phyloP scores from a whole-genome alignment of 30 jellyfish, hydroid and myxozoan genomes.

The Cassiopea xamachana region DNA sequence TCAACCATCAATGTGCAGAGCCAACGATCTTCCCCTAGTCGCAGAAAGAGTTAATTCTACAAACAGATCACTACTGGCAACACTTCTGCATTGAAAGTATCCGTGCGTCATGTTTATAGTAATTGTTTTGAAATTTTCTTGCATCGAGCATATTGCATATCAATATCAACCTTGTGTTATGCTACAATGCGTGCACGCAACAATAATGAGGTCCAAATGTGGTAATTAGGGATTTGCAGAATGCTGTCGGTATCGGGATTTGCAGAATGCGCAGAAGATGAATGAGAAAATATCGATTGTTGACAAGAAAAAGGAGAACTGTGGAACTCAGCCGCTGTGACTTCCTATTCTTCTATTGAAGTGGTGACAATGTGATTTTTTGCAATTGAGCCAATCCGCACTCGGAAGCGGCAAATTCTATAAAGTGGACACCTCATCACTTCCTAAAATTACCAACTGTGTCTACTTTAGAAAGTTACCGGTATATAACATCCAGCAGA shows the following conservation, averaged over 20 bases:
- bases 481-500: background rate
- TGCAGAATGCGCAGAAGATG: no score
- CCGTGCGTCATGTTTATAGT: background rate
- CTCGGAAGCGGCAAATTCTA: no score
- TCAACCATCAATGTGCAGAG: slow-evolving; percentile 95
- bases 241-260: background rate
- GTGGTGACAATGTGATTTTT: no score
- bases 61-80: background rate
- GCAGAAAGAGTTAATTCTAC: background rate
- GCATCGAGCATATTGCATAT: background rate
- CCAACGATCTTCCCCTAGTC: slow-evolving; percentile 97
- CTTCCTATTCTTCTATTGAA: no score
- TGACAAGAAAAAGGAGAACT: no score
- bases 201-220: background rate
- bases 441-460: no score
- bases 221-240: background rate
- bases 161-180: background rate
- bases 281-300: no score
- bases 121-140: background rate
- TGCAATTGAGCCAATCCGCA: no score
- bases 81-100: background rate
- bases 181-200: background rate
- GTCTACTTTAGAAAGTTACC: no score
- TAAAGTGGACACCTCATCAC: no score
- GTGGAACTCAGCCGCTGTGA: no score